Percentiles rank a stretch among this genome's conserved stretches.
Conservation (phyloP, 2,888 invertebrate species). For the Ganaspis brasiliensis region DNA sequence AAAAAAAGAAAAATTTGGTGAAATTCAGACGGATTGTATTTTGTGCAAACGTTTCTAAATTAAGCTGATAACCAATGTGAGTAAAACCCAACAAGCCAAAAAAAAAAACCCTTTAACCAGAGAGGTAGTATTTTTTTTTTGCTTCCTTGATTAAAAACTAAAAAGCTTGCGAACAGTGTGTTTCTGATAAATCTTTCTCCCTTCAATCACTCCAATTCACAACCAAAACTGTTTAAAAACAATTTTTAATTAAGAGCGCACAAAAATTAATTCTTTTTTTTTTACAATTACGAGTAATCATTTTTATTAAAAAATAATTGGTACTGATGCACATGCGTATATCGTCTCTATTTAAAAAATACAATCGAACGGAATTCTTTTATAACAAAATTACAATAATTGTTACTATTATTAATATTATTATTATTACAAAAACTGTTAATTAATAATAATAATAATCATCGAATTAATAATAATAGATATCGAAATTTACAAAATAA, state of each 20-base stretch:
- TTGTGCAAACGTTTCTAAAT: slow-evolving; percentile 20
- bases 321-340: slow-evolving; percentile 35
- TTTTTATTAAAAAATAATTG: slow-evolving; percentile 21
- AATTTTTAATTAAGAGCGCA: neutral
- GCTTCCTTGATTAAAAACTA: slow-evolving; percentile 23
- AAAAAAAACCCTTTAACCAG: slow-evolving; percentile 11
- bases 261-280: neutral
- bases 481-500: slow-evolving; percentile 33
- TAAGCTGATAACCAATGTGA: slow-evolving; percentile 32
- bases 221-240: neutral
- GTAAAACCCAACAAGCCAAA: slow-evolving; percentile 24
- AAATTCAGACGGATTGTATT: slow-evolving; percentile 23
- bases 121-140: neutral
- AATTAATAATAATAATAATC: slow-evolving; percentile 4
- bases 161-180: slow-evolving; percentile 23
- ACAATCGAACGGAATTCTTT: neutral
- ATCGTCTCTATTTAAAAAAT: neutral
- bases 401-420: too few species aligned
- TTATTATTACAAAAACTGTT: neutral
- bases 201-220: slow-evolving; percentile 33
- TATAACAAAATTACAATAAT: neutral
- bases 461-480: slow-evolving; percentile 13
- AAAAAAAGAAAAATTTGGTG: slow-evolving; percentile 9
- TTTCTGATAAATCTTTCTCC: slow-evolving; percentile 14
- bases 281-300: neutral